Evolutionary conservation across 2,797 vertebrate genomes (phyloP).

Genomic region (Phrynocephalus guinanensis): DNA sequence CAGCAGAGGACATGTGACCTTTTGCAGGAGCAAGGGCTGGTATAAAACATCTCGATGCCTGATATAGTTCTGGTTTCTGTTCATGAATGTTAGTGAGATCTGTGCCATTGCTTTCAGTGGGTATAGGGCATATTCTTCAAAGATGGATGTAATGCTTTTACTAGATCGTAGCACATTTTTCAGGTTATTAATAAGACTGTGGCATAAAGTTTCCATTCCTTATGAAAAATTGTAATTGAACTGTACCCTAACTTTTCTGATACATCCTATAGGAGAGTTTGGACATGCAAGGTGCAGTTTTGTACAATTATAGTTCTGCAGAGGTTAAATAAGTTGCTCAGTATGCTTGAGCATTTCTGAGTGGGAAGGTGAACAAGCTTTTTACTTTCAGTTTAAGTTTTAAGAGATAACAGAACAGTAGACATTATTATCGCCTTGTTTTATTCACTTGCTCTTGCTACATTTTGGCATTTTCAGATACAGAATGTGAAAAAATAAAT

Average conservation of each 20-base stretch:
- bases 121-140: background rate
- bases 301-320: no score
- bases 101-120: background rate
- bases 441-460: slow-evolving; percentile 12
- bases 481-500: background rate
- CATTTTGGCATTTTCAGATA: background rate
- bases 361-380: background rate
- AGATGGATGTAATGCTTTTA: background rate
- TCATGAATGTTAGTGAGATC: background rate
- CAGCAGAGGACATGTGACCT: background rate
- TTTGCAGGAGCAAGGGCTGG: background rate
- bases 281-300: no score
- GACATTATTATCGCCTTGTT: slow-evolving; percentile 8
- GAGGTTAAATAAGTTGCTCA: no score
- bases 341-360: background rate
- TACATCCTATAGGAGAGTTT: no score
- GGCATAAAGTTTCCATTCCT: no score
- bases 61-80: background rate
- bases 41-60: background rate
- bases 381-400: slow-evolving; percentile 18
- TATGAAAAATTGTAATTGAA: no score
- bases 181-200: background rate
- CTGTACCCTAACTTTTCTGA: no score
- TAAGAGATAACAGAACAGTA: background rate
- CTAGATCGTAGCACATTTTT: background rate